A percentile compares a stretch with the other conserved stretches of the same genome.
Evolutionary conservation across 1,140 invertebrate species (phyloP).

Genomic region (Whitmania pigra): DNA sequence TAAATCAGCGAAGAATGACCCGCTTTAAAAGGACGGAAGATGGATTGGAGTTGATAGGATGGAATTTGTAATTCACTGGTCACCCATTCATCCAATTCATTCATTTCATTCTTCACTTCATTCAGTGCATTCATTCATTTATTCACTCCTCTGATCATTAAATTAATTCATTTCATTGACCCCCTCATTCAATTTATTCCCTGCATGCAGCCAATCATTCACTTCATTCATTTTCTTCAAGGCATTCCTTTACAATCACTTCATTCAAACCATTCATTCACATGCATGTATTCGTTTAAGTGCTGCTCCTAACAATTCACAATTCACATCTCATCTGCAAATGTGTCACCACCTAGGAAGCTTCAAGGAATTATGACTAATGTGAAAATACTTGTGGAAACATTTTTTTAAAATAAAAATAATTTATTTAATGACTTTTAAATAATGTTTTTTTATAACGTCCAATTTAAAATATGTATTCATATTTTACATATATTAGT

Average conservation of each 20-base stretch:
- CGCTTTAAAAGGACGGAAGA: background rate
- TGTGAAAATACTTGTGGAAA: too few relatives aligned
- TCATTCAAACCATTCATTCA: background rate
- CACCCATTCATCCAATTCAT: background rate
- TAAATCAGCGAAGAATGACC: background rate
- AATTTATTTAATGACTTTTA: too few relatives aligned
- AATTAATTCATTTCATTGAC: background rate
- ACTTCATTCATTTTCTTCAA: background rate
- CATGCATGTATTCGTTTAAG: background rate
- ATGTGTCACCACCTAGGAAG: too few relatives aligned
- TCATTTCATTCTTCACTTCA: background rate
- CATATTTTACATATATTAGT: too few relatives aligned
- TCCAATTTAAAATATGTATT: too few relatives aligned
- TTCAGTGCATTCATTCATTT: slow-evolving; percentile 7
- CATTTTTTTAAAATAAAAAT: too few relatives aligned
- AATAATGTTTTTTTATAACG: background rate
- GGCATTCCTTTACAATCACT: too few relatives aligned
- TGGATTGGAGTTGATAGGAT: background rate
- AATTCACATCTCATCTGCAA: too few relatives aligned
- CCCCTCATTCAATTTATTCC: background rate
- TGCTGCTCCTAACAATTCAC: too few relatives aligned
- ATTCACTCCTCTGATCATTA: background rate
- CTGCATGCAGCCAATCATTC: too few relatives aligned
- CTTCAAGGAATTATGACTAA: too few relatives aligned
- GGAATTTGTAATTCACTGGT: background rate